Percentiles rank a stretch among this genome's conserved stretches.
phyloP scores from a whole-genome alignment of 1,140 invertebrate genomes.

The Macrosteles quadrilineatus region DNA sequence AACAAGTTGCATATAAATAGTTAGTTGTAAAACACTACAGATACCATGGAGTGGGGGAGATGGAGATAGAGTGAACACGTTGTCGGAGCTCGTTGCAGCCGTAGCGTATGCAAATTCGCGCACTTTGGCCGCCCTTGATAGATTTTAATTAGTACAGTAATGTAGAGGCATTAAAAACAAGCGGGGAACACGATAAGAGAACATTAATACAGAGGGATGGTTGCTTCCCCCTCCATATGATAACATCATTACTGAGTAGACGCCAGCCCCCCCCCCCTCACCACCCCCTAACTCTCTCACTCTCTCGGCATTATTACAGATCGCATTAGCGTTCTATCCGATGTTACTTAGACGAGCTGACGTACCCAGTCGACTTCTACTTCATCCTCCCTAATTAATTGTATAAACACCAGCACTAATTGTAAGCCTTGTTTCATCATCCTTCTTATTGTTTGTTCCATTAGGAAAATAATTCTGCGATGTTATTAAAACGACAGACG shows the following conservation, averaged over 20 bases:
- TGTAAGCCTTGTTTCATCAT: neutral
- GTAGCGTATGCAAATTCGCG: neutral
- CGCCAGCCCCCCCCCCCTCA: neutral
- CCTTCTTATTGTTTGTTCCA: too few relatives aligned
- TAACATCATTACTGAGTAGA: constrained; percentile 20
- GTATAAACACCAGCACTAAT: constrained; percentile 12
- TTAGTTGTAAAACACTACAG: neutral
- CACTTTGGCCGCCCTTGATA: constrained; percentile 4
- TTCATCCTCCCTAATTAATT: constrained; percentile 5
- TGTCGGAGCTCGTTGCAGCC: too few relatives aligned
- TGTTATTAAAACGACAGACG: too few relatives aligned
- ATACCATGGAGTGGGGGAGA: too few relatives aligned
- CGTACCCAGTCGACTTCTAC: neutral
- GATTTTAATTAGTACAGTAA: constrained; percentile 31
- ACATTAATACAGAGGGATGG: constrained; percentile 31
- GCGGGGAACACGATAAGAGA: constrained; percentile 32
- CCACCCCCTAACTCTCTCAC: neutral
- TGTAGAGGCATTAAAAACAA: constrained; percentile 31
- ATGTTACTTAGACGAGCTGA: constrained; percentile 8
- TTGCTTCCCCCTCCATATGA: constrained; percentile 17
- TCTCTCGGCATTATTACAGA: neutral
- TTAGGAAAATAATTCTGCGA: too few relatives aligned
- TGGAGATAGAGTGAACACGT: too few relatives aligned
- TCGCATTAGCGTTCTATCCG: constrained; percentile 7
- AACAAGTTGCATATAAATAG: constrained; percentile 19